These are phyloP conservation scores for Lomographa bimaculata DNA, from an alignment of 2,888 invertebrate species.

Conservation along the genomic window DNA sequence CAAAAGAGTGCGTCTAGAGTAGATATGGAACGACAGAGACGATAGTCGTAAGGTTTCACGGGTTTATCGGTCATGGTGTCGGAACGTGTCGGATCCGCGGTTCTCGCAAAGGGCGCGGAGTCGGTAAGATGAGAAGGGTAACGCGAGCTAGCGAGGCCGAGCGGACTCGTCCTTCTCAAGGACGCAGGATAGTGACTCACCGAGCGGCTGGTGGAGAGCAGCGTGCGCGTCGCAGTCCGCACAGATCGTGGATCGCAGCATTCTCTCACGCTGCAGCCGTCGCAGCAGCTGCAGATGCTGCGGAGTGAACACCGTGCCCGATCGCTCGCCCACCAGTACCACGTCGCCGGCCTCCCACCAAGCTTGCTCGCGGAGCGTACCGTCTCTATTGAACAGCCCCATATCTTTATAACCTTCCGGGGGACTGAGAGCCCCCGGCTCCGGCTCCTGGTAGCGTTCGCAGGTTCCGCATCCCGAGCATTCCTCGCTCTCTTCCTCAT, in stretches of 20 bases:
- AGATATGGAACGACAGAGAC: slow-evolving; percentile 22
- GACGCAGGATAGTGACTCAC: slow-evolving; percentile 64
- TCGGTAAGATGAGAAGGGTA: slow-evolving; percentile 22
- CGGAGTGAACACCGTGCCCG: slow-evolving; percentile 86
- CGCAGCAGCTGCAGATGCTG: slow-evolving; percentile 86
- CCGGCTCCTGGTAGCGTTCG: slow-evolving; percentile 87
- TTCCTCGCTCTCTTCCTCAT: slow-evolving; percentile 90
- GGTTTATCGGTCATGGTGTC: slow-evolving; percentile 33
- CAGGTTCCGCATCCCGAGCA: slow-evolving; percentile 84
- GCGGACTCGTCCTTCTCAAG: slow-evolving; percentile 26
- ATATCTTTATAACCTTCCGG: slow-evolving; percentile 96
- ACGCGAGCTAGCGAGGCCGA: slow-evolving; percentile 14
- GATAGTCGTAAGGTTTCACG: slow-evolving; percentile 47
- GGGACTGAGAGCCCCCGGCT: slow-evolving; percentile 93
- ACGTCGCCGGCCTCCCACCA: slow-evolving; percentile 85
- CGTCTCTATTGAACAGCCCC: slow-evolving; percentile 85
- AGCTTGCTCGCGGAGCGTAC: slow-evolving; percentile 82
- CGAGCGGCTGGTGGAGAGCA: slow-evolving; percentile 72
- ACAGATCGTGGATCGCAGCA: slow-evolving; percentile 81
- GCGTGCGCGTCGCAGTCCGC: slow-evolving; percentile 78
- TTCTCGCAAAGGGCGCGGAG: slow-evolving; percentile 7
- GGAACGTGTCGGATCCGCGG: slow-evolving; percentile 27
- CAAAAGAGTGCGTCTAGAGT: neutral
- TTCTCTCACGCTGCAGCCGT: slow-evolving; percentile 84
- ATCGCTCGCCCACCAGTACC: slow-evolving; percentile 79